These are phyloP conservation scores for Propsilocerus akamusi DNA, from an alignment of 1,140 invertebrate species.

Conservation along the genomic window DNA sequence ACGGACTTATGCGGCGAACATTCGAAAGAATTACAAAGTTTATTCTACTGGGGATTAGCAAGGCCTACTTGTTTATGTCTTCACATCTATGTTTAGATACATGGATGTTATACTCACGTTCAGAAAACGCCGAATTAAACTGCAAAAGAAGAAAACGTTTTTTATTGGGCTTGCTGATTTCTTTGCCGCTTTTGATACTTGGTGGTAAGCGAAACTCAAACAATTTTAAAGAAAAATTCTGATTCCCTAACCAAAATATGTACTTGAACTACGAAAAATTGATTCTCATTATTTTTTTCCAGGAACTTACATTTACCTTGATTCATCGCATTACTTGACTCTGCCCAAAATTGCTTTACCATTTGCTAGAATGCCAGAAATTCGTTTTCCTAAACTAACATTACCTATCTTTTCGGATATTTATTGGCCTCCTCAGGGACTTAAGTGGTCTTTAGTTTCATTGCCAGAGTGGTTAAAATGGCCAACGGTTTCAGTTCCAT, in stretches of 20 bases:
- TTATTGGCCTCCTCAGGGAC: background rate
- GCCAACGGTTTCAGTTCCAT: background rate
- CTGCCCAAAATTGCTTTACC: background rate
- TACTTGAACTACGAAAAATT: background rate
- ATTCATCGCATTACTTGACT: background rate
- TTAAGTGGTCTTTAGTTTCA: background rate
- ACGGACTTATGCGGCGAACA: background rate
- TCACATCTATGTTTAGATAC: constrained; percentile 27
- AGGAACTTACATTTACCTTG: constrained; percentile 3
- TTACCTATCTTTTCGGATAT: background rate
- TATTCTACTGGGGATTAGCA: constrained; percentile 12
- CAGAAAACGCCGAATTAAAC: constrained; percentile 13
- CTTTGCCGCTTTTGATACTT: constrained; percentile 26
- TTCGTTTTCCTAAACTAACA: background rate
- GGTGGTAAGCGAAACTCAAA: constrained; percentile 23
- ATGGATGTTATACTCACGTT: constrained; percentile 21
- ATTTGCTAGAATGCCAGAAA: background rate
- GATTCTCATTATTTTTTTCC: background rate
- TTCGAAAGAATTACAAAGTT: constrained; percentile 8
- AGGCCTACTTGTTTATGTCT: constrained; percentile 18
- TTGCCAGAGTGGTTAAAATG: background rate
- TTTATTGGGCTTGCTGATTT: constrained; percentile 20
- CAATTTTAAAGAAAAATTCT: background rate
- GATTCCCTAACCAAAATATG: background rate
- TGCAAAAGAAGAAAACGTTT: constrained; percentile 21